These are phyloP conservation scores for Oryzaephilus surinamensis DNA, from an alignment of 1,140 invertebrate genomes.

Conservation along the genomic window DNA sequence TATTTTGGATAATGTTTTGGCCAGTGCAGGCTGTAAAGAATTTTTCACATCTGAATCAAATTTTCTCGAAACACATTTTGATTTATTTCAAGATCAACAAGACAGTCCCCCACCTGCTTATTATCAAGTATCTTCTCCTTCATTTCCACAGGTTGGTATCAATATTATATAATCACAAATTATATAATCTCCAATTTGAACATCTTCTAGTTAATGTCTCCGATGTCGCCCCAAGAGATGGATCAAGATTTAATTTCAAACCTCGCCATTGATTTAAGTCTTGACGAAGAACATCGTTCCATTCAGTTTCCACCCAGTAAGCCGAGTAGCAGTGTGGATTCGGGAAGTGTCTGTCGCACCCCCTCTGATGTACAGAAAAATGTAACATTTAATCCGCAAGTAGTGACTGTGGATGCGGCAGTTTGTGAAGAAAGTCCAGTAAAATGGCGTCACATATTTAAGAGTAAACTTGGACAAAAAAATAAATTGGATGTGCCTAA, in stretches of 20 bases:
- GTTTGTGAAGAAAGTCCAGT: background rate
- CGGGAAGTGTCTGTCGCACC: constrained; percentile 27
- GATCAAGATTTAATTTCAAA: constrained; percentile 34
- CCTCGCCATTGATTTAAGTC: constrained; percentile 33
- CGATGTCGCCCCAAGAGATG: constrained; percentile 19
- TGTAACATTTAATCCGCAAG: constrained; percentile 36
- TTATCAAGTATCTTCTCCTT: constrained; percentile 11
- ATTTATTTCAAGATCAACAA: constrained; percentile 18
- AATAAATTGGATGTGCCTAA: too few relatives aligned
- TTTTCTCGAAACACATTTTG: constrained; percentile 31
- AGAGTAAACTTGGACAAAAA: too few relatives aligned
- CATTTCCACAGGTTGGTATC: constrained; percentile 16
- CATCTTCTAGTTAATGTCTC: constrained; percentile 16
- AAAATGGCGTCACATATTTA: constrained; percentile 16
- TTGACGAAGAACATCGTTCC: constrained; percentile 30
- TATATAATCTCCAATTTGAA: background rate
- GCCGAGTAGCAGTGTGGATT: constrained; percentile 24
- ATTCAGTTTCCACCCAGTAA: constrained; percentile 19
- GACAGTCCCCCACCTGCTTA: constrained; percentile 5
- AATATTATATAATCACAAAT: background rate
- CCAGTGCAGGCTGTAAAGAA: constrained; percentile 32
- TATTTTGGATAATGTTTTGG: constrained; percentile 34
- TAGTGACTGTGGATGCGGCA: constrained; percentile 24
- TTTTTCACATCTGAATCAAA: constrained; percentile 29
- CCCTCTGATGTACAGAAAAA: constrained; percentile 30